phyloP scores from a whole-genome alignment of 2,797 vertebrate genomes.

The Oreonectes daqikongensis region DNA sequence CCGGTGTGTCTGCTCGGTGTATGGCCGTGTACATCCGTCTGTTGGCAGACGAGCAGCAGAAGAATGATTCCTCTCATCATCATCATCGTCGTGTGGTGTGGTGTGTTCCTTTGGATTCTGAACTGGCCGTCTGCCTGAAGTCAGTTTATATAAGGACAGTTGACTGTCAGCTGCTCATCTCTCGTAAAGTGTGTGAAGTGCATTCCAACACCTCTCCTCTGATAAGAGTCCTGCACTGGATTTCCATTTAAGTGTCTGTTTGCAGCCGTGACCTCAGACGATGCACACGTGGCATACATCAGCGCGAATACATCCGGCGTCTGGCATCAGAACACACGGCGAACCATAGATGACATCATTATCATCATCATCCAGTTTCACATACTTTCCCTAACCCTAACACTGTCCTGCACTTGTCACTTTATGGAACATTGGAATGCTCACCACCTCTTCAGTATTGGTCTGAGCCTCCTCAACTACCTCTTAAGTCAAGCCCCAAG shows the following conservation, averaged over 20 bases:
- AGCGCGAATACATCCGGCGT: slow-evolving; percentile 66
- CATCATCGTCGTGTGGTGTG: slow-evolving; percentile 61
- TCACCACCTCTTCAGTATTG: too few species aligned
- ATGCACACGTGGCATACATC: slow-evolving; percentile 72
- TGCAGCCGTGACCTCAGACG: slow-evolving; percentile 71
- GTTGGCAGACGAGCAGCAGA: slow-evolving; percentile 76
- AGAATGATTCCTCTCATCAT: slow-evolving; percentile 71
- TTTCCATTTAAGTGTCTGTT: slow-evolving; percentile 83
- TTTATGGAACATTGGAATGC: too few species aligned
- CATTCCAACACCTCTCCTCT: slow-evolving; percentile 81
- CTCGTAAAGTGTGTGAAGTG: slow-evolving; percentile 75
- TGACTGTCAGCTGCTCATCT: slow-evolving; percentile 67
- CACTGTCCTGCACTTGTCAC: too few species aligned
- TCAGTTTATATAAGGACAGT: slow-evolving; percentile 71
- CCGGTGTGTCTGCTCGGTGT: slow-evolving; percentile 68
- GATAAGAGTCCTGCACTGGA: slow-evolving; percentile 76
- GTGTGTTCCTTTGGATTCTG: slow-evolving; percentile 52
- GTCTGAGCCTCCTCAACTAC: too few species aligned
- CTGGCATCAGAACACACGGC: slow-evolving; percentile 53
- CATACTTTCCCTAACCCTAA: too few species aligned
- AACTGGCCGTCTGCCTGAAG: slow-evolving; percentile 38
- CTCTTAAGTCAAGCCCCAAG: too few species aligned
- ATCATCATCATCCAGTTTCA: too few species aligned
- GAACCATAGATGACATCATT: too few species aligned
- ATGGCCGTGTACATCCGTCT: slow-evolving; percentile 65